Conservation (phyloP, 2,113 vertebrate species). For the Phocoena sinus region DNA sequence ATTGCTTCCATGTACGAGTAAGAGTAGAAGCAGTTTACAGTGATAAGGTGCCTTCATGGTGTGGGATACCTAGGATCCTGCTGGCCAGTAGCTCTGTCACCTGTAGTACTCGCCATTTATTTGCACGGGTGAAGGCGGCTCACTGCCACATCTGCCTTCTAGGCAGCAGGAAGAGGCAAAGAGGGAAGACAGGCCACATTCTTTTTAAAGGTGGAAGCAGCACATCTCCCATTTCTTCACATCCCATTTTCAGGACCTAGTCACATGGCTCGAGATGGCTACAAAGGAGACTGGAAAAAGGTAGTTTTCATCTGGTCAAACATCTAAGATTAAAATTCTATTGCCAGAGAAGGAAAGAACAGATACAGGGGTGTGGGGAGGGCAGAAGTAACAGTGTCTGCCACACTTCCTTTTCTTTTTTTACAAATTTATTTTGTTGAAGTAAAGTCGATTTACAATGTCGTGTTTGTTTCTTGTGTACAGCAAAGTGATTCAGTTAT, state of each 20-base stretch:
- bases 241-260: neutral
- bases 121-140: neutral
- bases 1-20: neutral
- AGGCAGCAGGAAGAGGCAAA: neutral
- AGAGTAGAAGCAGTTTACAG: neutral
- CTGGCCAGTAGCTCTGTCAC: neutral
- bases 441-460: neutral
- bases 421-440: neutral
- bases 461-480: neutral
- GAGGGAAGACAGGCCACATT: neutral
- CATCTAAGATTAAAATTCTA: neutral
- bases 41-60: neutral
- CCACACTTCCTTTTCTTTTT: neutral
- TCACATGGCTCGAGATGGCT: neutral
- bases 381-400: neutral
- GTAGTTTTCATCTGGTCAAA: neutral
- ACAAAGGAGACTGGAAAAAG: neutral
- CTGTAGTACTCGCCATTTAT: no score
- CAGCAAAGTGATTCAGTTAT: neutral
- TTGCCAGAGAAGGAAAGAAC: neutral
- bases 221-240: neutral
- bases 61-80: neutral
- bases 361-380: neutral
- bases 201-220: neutral
- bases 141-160: no score